Evolutionary conservation across 2,113 vertebrate genomes (phyloP), one percentile per base, ranked within the genome.

Genomic region (Oryzias melastigma): DNA sequence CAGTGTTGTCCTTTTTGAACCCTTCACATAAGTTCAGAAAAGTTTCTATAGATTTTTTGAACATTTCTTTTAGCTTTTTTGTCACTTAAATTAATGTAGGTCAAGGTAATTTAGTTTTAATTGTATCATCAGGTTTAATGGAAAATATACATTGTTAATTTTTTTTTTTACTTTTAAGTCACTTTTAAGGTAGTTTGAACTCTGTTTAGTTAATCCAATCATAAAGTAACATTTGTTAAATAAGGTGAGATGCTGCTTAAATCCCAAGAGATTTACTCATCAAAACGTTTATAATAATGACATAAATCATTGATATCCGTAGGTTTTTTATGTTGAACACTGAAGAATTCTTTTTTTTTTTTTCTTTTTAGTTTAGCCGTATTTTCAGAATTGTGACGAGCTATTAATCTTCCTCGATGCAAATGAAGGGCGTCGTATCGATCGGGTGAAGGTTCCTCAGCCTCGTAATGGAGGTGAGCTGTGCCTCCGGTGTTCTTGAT

Each of bases 391-490:
- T 43, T 46, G 5, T 41, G 50, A 47, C 13, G 35, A 76, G 49
- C 50, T 16, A 51, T 63, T 50, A 53, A 51, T 76, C 63, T 47
- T 56, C 25, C 29, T 70, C 5, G 57, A 65, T 61, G 55, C 19
- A 41, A 22, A 35, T 55, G 7, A 51, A 55, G 16, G 17, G 16
- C 46, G 47, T 51, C 62, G 57, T 46, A 59, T 75, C 56, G 73
- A 78, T 68, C 50, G n/a, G 35, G 27, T 65, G 46, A 69, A 58
- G 20, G 58, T 27, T 55, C 56, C 5, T 3, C 52, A 45, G 50
- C 46, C 45, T 46, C 47, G 59, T 50, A 54, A 68, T 25, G 16
- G 29, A 66, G 53, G 52, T 52, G n/a, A 68, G 50, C 44, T 55
- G 16, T 50, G 42, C 13, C 54, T 50, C 55, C 58, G 43, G 16